phyloP scores from a whole-genome alignment of 53 echinoderm and acorn worm genomes.

The Echinometra lucunter region DNA sequence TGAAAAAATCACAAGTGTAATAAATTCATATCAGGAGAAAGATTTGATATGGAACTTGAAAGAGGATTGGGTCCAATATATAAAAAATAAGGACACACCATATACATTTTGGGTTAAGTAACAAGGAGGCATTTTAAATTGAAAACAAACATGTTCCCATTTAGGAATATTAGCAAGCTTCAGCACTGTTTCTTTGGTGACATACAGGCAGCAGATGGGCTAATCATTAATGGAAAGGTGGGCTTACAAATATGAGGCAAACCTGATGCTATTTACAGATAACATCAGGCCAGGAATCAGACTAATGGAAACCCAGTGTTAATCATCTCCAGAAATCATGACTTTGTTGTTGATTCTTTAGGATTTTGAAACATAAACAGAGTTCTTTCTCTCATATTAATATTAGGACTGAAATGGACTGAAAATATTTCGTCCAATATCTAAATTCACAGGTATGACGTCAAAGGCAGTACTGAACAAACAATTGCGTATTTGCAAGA shows the following conservation, averaged over 20 bases:
- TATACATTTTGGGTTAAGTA: too few relatives aligned
- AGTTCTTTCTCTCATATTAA: not conserved
- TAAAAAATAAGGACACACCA: not conserved
- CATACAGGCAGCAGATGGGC: too few relatives aligned
- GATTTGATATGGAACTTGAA: not conserved
- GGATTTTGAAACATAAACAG: slow-evolving; percentile 26
- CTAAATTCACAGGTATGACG: slow-evolving; percentile 16
- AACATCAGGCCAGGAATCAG: not conserved
- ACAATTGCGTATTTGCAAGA: not conserved
- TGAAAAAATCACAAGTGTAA: too few relatives aligned
- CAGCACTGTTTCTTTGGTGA: not conserved
- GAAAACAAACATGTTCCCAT: not conserved
- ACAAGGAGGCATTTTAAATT: not conserved
- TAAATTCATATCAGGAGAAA: too few relatives aligned
- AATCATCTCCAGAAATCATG: not conserved
- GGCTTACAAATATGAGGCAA: slow-evolving; percentile 16
- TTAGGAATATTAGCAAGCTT: not conserved
- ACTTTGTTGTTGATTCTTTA: not conserved
- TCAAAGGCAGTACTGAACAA: not conserved
- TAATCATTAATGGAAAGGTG: slow-evolving; percentile 27
- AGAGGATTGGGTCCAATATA: not conserved
- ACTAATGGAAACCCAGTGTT: not conserved
- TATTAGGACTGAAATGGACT: not conserved
- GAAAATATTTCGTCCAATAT: slow-evolving; percentile 9
- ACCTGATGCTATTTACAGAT: not conserved